Base-by-base conservation (phyloP, 2,888 invertebrate genomes). In the Orthosia cruda region DNA sequence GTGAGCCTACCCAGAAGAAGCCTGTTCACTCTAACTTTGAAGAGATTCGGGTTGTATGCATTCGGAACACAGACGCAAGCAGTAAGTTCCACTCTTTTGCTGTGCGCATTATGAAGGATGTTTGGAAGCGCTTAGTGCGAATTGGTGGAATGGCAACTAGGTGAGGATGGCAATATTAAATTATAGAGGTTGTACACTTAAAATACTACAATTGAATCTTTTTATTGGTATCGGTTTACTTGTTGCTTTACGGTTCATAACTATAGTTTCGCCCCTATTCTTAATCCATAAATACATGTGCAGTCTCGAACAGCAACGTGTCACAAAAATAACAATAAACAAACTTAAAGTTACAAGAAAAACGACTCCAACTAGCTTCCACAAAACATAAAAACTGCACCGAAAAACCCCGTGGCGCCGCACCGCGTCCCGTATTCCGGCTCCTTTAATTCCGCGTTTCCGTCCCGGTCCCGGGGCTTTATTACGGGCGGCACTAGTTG, bases 391-490 rank as follows among this genome's bases (percentile, higher is more conserved):
- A 80, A 79, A 83, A 67, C 63, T 57, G n/a, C 15, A 63, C 62
- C 67, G 40, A 71, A 67, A 79, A 74, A 62, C 23, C 68, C 57
- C 70, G 65, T 52, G 68, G 54, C 59, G 12, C 32, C 57, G 55
- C 55, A 49, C 68, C 58, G 50, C 61, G 68, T 73, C 61, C 80
- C 65, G 80, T 64, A 65, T 80, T 58, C 77, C 69, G 59, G 50
- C 57, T 83, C 72, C 79, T 79, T 77, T 86, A 86, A 86, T 82
- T 73, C 82, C 74, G 68, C 75, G 78, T 76, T 85, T 82, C 81
- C 73, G 78, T 86, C 76, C 83, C 87, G 73, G 65, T 75, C 76
- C 79, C 84, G 80, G 77, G 63, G 81, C 64, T 63, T 84, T 77
- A 77, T 69, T 62, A 70, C 72, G 45, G 47, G 75, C 79, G 65